These are phyloP conservation scores for Gonocerus acuteangulatus DNA, from an alignment of 2,888 invertebrate genomes.

Conservation along the genomic window DNA sequence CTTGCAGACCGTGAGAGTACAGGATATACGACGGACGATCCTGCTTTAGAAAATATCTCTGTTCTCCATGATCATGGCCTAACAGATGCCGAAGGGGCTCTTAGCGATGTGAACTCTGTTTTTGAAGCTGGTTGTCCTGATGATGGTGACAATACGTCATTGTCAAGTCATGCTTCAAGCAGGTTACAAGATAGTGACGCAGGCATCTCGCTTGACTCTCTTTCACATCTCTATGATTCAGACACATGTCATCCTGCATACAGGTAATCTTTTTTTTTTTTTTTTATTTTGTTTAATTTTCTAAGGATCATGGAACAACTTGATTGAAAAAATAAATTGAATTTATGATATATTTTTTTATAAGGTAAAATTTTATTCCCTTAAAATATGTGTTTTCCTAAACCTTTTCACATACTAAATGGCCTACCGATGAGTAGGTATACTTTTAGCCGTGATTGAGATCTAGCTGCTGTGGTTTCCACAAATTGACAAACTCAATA, in stretches of 20 bases:
- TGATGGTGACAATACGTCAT: slow-evolving; percentile 62
- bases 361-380: no score
- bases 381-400: no score
- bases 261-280: slow-evolving; percentile 10
- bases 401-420: no score
- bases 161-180: slow-evolving; percentile 76
- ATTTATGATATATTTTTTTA: no score
- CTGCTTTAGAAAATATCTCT: slow-evolving; percentile 75
- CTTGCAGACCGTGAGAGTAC: slow-evolving; percentile 56
- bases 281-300: not conserved
- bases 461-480: no score
- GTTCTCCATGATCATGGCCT: slow-evolving; percentile 78
- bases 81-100: slow-evolving; percentile 77
- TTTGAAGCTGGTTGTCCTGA: slow-evolving; percentile 50
- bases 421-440: no score
- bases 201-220: slow-evolving; percentile 66
- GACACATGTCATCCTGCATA: slow-evolving; percentile 54
- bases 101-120: slow-evolving; percentile 78
- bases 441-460: no score
- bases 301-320: not conserved
- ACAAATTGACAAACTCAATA: no score
- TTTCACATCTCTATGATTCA: slow-evolving; percentile 75
- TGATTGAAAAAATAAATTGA: no score
- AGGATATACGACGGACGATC: slow-evolving; percentile 81
- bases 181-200: slow-evolving; percentile 71